These are phyloP conservation scores for Orestias chungarensis DNA, from an alignment of 2,797 vertebrate species.

Conservation along the genomic window DNA sequence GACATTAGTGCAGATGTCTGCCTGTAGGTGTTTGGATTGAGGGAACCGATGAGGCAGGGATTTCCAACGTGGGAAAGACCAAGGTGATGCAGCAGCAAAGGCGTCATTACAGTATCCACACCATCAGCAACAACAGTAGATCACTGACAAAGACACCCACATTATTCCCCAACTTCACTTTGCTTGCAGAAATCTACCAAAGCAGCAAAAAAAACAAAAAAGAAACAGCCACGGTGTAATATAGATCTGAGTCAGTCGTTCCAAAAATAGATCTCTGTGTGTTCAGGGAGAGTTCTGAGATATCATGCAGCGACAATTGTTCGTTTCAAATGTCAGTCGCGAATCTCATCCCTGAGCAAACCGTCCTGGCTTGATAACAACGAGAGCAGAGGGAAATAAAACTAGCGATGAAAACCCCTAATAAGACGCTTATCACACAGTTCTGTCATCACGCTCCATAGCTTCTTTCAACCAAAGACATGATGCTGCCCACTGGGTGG, in stretches of 20 bases:
- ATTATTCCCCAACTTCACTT: conserved; percentile 38
- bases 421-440: conserved; percentile 45
- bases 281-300: conserved; percentile 28
- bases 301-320: conserved; percentile 29
- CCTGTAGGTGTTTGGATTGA: conserved; percentile 31
- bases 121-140: conserved; percentile 58
- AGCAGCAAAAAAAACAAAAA: conserved; percentile 29
- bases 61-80: conserved; percentile 76
- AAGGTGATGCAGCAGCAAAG: conserved; percentile 66
- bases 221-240: conserved; percentile 20
- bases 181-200: conserved; percentile 46
- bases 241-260: conserved; percentile 23
- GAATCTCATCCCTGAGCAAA: conserved; percentile 25
- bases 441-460: conserved; percentile 35
- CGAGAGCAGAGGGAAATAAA: conserved; percentile 38
- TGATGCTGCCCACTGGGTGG: conserved; percentile 68
- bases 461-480: conserved; percentile 26
- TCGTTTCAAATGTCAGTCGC: conserved; percentile 26
- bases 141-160: conserved; percentile 70
- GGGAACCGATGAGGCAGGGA: conserved; percentile 65
- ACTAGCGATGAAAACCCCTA: conserved; percentile 48
- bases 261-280: conserved; percentile 11
- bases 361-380: conserved; percentile 18
- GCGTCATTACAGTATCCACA: conserved; percentile 71
- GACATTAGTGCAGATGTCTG: conserved; percentile 11